Percentiles rank a stretch among this genome's conserved stretches.
phyloP scores from a whole-genome alignment of 2,888 invertebrate genomes.

The Uropetala carovei region DNA sequence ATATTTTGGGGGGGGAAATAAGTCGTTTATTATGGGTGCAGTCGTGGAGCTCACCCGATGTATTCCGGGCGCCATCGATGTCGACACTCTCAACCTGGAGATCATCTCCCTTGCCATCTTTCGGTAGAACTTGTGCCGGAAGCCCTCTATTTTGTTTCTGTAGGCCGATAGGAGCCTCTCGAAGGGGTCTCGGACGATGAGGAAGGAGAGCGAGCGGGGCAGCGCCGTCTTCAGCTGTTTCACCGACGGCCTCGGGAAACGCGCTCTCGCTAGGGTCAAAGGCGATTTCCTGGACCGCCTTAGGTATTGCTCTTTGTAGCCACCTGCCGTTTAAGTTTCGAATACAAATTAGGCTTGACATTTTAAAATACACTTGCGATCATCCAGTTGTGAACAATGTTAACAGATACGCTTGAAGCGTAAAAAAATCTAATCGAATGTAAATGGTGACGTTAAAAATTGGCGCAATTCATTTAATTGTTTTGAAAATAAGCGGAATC shows the following conservation, averaged over 20 bases:
- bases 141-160: slow-evolving; percentile 68
- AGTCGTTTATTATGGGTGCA: too few relatives aligned
- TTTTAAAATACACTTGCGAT: too few relatives aligned
- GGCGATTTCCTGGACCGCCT: slow-evolving; percentile 67
- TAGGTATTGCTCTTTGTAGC: slow-evolving; percentile 67
- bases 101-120: slow-evolving; percentile 67
- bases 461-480: too few relatives aligned
- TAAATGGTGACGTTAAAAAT: too few relatives aligned
- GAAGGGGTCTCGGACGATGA: slow-evolving; percentile 69
- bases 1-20: too few relatives aligned
- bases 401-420: too few relatives aligned
- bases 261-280: slow-evolving; percentile 67
- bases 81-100: slow-evolving; percentile 26
- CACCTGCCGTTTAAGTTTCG: slow-evolving; percentile 65
- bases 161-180: slow-evolving; percentile 69
- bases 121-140: slow-evolving; percentile 68
- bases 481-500: too few relatives aligned
- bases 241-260: slow-evolving; percentile 68
- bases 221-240: slow-evolving; percentile 67
- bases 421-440: too few relatives aligned
- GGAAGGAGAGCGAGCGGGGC: slow-evolving; percentile 68
- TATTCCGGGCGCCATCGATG: not conserved
- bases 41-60: not conserved
- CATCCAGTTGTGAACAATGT: too few relatives aligned
- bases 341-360: not conserved